Conservation (phyloP, 2,113 vertebrate genomes). For the Rattus rattus region DNA sequence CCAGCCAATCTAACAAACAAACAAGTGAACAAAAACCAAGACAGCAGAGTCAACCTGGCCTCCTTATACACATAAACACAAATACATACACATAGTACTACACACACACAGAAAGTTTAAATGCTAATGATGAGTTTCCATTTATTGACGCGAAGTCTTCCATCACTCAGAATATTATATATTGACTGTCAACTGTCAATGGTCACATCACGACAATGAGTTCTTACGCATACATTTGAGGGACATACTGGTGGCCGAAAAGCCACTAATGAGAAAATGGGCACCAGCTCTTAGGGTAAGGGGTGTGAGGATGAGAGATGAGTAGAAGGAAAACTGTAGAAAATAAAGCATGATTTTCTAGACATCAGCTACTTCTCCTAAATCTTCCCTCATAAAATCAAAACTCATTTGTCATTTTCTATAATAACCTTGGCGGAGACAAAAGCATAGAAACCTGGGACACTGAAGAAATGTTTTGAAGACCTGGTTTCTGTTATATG, state of each 20-base stretch:
- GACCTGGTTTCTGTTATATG: too few species aligned
- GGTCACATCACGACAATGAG: background rate
- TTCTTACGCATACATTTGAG: background rate
- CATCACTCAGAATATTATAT: background rate
- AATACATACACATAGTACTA: background rate
- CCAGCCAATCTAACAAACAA: too few species aligned
- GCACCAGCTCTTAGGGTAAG: background rate
- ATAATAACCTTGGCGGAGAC: conserved; percentile 28
- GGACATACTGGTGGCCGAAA: background rate
- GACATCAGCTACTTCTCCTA: conserved; percentile 10
- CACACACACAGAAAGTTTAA: background rate
- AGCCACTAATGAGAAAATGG: background rate
- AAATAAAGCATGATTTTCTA: conserved; percentile 8
- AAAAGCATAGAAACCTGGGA: background rate
- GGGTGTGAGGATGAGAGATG: background rate
- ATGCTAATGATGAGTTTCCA: background rate
- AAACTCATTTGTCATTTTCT: conserved; percentile 60
- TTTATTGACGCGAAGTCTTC: conserved; percentile 44
- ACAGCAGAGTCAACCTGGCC: background rate
- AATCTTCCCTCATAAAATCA: conserved; percentile 42
- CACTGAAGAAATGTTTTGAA: too few species aligned
- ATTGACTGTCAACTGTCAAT: background rate
- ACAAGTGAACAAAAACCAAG: background rate
- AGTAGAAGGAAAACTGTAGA: background rate
- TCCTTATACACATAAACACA: too few species aligned